Base-by-base conservation (phyloP, 1,140 invertebrate genomes). In the Drosophila littoralis region DNA sequence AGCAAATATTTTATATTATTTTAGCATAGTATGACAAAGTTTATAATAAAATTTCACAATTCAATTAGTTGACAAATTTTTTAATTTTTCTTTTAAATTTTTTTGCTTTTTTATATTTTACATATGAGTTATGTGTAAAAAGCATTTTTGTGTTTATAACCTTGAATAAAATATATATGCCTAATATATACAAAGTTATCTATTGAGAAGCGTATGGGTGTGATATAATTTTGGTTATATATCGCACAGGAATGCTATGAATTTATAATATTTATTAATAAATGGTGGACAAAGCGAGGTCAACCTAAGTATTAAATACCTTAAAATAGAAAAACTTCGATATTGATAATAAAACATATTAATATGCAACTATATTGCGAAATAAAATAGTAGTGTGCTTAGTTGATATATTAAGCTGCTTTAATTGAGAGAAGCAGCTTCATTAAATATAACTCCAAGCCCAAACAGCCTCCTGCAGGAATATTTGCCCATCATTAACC, bases 371-470 rank as follows among this genome's bases (percentile, higher is more conserved):
- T 6, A 33, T 2, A 52, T 52, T 15, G 4, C 12, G 12, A 15
- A 36, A 35, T 7, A 36, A 50, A 33, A 28, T 28, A 50, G 28
- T 50, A 33, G 12, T 50, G 28, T 8, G 48, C 48, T 36, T 17
- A 46, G 57, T 2, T 28, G 33, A n/a, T 45, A 51, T 13, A 42
- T 22, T 73, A 17, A 64, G 40, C 51, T 32, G 43, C 69, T 76
- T 70, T 88, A 78, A 85, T 82, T 79, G 83, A 79, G 64, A 9
- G 13, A 13, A 45, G 38, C 8, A 17, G 45, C 52, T 51, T 72
- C 54, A 73, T 73, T 73, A 73, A 43, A 33, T 67, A 32, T 51
- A 38, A 40, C 42, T 33, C 17, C 42, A 57, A 52, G 38, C 43
- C 22, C 42, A 60, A 45, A 52, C 75, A 69, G 69, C 67, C 55